Percentiles rank a stretch among this genome's conserved stretches.
Evolutionary conservation across 2,888 invertebrate species (phyloP).

Genomic region (Acleris cristana): DNA sequence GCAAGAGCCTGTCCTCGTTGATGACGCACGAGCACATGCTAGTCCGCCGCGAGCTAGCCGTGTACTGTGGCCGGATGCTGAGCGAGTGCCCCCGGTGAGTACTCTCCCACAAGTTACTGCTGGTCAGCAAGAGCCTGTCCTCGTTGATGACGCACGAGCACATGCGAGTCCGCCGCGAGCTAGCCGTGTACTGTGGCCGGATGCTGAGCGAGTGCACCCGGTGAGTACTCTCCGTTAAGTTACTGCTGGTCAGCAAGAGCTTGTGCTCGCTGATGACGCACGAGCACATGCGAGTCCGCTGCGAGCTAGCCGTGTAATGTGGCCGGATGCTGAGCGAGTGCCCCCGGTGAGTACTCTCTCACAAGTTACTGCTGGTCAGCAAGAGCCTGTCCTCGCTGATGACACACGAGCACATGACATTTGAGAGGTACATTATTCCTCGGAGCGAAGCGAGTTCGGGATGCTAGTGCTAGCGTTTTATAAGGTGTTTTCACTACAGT

Average conservation of each 20-base stretch:
- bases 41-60: conserved; percentile 86
- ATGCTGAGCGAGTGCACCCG: conserved; percentile 84
- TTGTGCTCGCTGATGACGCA: conserved; percentile 83
- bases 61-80: conserved; percentile 83
- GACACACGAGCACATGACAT: conserved; percentile 66
- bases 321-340: conserved; percentile 84
- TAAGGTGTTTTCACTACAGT: too few species aligned
- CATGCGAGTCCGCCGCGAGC: conserved; percentile 84
- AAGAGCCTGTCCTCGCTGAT: not conserved
- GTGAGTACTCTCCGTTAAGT: conserved; percentile 62
- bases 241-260: conserved; percentile 66
- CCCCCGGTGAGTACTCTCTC: conserved; percentile 69
- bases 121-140: conserved; percentile 57
- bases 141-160: conserved; percentile 63
- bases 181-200: conserved; percentile 83
- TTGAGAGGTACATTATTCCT: too few species aligned
- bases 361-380: conserved; percentile 80
- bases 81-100: conserved; percentile 84
- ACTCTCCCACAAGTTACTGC: conserved; percentile 68
- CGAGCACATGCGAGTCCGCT: conserved; percentile 84
- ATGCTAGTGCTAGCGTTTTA: too few species aligned
- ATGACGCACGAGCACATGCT: conserved; percentile 84
- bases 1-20: conserved; percentile 78
- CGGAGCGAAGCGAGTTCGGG: too few species aligned
- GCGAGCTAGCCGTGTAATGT: conserved; percentile 85